Evolutionary conservation across 2,113 vertebrate genomes (phyloP).

Genomic region (Elgaria multicarinata): DNA sequence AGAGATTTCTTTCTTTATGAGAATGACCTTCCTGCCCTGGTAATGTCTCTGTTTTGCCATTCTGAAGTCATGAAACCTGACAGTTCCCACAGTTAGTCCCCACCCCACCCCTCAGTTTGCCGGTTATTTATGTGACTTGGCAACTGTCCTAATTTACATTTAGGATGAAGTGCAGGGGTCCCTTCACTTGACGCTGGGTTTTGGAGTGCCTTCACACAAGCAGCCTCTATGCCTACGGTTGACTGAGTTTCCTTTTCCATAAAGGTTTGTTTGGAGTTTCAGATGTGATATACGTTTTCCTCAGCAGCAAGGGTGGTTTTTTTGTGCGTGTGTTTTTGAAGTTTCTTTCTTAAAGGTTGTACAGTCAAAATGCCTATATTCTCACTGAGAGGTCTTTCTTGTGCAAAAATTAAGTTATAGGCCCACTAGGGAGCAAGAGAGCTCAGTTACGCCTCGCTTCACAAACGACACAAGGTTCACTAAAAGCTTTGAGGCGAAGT

Average conservation of each 20-base stretch:
- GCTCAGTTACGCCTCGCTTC: background rate
- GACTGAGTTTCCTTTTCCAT: background rate
- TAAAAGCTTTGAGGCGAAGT: background rate
- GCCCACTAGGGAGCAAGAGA: background rate
- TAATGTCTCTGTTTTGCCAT: background rate
- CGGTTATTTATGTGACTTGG: background rate
- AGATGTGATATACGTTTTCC: background rate
- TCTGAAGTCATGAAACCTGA: background rate
- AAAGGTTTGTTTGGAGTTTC: constrained; percentile 17
- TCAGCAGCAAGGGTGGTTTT: background rate
- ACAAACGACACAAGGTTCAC: background rate
- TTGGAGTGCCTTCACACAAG: background rate
- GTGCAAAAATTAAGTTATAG: constrained; percentile 8
- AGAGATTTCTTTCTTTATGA: background rate
- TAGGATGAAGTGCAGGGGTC: background rate
- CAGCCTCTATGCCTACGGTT: background rate
- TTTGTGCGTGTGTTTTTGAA: too few species aligned
- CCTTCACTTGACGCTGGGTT: background rate
- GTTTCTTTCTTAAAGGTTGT: background rate
- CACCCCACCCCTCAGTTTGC: background rate
- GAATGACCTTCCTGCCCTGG: background rate
- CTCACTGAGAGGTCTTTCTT: background rate
- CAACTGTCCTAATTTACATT: background rate
- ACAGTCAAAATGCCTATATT: constrained; percentile 12
- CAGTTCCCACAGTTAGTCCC: background rate